Evolutionary conservation across 2,888 invertebrate genomes (phyloP), one percentile per base, ranked within the genome.

Genomic region (Cosmia trapezina): DNA sequence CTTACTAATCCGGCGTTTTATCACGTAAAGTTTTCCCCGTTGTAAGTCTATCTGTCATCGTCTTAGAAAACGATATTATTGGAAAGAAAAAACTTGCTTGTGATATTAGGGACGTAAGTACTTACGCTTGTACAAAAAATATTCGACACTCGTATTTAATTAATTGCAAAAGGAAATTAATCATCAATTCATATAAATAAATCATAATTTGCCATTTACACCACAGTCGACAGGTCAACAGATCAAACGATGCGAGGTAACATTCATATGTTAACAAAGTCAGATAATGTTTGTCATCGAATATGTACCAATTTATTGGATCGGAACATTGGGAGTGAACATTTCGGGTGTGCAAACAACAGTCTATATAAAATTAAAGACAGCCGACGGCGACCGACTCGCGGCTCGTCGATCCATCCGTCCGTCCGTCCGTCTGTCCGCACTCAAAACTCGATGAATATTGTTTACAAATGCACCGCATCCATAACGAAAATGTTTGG

Each of bases 381-480:
- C 82, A 85, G 90, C 92, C 91, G 81, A 83, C 83, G 90, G 93
- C 90, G 82, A 86, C 78, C 76, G 77, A 79, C 63, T 63, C 51
- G 17, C 45, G 74, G 73, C 70, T 76, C 76, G 81, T 71, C 73
- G 80, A 80, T 78, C 83, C 83, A 83, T 54, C 73, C 65, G 17
- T 81, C 86, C 87, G 84, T 85, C 84, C 85, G 84, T 88, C 86
- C 87, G 84, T 85, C 84, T 84, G 84, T 88, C 85, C 86, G 78
- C 86, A 81, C 80, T 82, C 83, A 66, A 78, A 81, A 86, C 80
- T 80, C 88, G 81, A 89, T 89, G 91, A 90, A 91, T 91, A 92
- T 93, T 93, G 92, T 93, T 93, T 93, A 92, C 92, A 91, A 93
- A 94, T 93, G 90, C 89, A 92, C 86, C 87, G 81, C 90, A 92